Percentiles rank a stretch among this genome's conserved stretches.
These are phyloP conservation scores for Periphyllus acericola DNA, from an alignment of 2,888 invertebrate species.

Conservation along the genomic window DNA sequence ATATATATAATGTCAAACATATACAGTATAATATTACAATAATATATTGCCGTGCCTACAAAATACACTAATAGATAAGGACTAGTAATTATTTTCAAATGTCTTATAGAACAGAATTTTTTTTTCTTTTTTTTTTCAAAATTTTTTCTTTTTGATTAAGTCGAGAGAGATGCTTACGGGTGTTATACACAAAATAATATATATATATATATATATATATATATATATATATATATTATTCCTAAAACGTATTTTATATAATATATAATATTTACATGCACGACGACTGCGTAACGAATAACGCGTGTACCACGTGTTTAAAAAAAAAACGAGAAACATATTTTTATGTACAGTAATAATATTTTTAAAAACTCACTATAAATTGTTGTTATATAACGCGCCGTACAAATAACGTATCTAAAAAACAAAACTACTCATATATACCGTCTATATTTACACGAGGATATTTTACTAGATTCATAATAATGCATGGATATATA, in stretches of 20 bases:
- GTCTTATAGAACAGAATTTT: conserved; percentile 21
- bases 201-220: neutral
- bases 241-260: neutral
- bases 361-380: conserved; percentile 55
- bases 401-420: conserved; percentile 20
- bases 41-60: conserved; percentile 43
- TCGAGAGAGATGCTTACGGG: conserved; percentile 31
- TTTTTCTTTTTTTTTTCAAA: conserved; percentile 12
- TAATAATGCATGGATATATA: neutral
- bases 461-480: conserved; percentile 28
- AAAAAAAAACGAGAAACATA: conserved; percentile 31
- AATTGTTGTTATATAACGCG: conserved; percentile 9
- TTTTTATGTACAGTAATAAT: conserved; percentile 29
- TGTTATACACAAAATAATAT: neutral
- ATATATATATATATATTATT: neutral
- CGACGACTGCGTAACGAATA: conserved; percentile 9
- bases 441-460: conserved; percentile 9
- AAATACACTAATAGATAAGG: conserved; percentile 56
- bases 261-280: conserved; percentile 50
- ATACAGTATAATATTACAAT: conserved; percentile 37
- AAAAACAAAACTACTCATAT: conserved; percentile 9
- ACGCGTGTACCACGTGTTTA: neutral
- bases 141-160: conserved; percentile 51
- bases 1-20: conserved; percentile 27
- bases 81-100: conserved; percentile 61